Percentiles rank a stretch among this genome's conserved stretches.
These are phyloP conservation scores for Cistogaster globosa DNA, from an alignment of 2,888 invertebrate species.

Conservation along the genomic window DNA sequence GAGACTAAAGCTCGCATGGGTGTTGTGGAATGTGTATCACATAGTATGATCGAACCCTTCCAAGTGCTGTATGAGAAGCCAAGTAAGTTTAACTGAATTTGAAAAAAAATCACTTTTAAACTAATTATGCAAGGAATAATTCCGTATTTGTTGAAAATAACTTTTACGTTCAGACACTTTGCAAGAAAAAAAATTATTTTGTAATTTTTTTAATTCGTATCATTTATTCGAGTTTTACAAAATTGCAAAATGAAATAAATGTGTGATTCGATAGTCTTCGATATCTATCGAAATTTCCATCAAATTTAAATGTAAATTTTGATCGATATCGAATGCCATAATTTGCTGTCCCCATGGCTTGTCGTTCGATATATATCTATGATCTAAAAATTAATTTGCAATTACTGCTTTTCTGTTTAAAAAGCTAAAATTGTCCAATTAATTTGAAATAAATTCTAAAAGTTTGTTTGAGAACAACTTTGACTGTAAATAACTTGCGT, in stretches of 20 bases:
- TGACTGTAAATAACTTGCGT: too few relatives aligned
- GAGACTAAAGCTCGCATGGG: conserved; percentile 99
- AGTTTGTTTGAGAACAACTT: too few relatives aligned
- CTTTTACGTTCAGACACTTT: conserved; percentile 83
- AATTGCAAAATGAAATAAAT: conserved; percentile 69
- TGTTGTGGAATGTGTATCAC: conserved; percentile 98
- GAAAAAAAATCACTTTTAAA: neutral
- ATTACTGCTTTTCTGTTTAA: too few relatives aligned
- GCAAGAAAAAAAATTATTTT: conserved; percentile 78
- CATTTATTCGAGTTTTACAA: conserved; percentile 72
- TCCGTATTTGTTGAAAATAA: conserved; percentile 77
- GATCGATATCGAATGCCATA: too few relatives aligned
- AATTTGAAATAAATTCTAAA: too few relatives aligned
- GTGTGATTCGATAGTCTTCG: too few relatives aligned
- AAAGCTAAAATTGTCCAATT: too few relatives aligned
- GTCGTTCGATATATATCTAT: too few relatives aligned
- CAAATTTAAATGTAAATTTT: too few relatives aligned
- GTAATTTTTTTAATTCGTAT: conserved; percentile 61
- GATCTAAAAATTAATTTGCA: too few relatives aligned
- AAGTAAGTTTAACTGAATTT: conserved; percentile 82
- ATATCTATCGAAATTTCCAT: too few relatives aligned
- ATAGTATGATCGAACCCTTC: conserved; percentile 98
- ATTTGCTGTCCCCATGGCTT: too few relatives aligned
- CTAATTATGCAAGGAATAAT: conserved; percentile 80
- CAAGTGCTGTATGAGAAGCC: conserved; percentile 93